phyloP scores from a whole-genome alignment of 2,888 invertebrate species.

The Smittia sp. region DNA sequence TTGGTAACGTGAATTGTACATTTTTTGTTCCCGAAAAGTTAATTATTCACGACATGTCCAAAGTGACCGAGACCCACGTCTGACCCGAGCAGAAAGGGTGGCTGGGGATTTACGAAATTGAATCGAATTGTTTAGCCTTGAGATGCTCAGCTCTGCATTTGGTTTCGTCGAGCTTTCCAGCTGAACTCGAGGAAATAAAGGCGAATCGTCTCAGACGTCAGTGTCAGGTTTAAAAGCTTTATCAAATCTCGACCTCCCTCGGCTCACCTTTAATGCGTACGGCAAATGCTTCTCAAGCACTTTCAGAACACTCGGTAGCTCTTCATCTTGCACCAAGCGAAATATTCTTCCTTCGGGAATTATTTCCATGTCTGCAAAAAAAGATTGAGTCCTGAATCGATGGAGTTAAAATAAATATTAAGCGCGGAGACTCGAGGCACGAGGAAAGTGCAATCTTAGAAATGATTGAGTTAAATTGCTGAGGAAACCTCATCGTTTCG shows the following conservation, averaged over 20 bases:
- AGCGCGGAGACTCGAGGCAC: neutral
- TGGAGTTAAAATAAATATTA: too few species aligned
- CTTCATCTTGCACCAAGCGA: constrained; percentile 80
- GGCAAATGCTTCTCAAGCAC: constrained; percentile 78
- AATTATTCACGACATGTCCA: neutral
- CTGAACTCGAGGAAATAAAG: neutral
- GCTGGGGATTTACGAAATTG: neutral
- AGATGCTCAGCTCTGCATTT: neutral
- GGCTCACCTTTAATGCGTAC: constrained; percentile 77
- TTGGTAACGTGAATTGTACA: too few species aligned
- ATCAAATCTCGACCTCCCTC: too few species aligned
- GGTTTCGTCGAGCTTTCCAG: neutral
- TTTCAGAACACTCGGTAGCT: constrained; percentile 78
- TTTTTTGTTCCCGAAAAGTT: too few species aligned
- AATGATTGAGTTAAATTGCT: neutral
- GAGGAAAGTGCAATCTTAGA: neutral
- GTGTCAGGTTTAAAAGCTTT: neutral
- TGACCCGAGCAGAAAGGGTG: neutral
- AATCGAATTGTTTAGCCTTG: neutral
- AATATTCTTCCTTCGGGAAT: constrained; percentile 82
- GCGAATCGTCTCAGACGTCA: too few species aligned
- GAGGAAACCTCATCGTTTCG: neutral
- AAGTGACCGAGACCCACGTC: neutral
- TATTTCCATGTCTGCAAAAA: constrained; percentile 77
- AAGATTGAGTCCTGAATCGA: constrained; percentile 41